Evolutionary conservation across 2,888 invertebrate genomes (phyloP), one percentile per base, ranked within the genome.

Genomic region (Sphaeridia pumilis): DNA sequence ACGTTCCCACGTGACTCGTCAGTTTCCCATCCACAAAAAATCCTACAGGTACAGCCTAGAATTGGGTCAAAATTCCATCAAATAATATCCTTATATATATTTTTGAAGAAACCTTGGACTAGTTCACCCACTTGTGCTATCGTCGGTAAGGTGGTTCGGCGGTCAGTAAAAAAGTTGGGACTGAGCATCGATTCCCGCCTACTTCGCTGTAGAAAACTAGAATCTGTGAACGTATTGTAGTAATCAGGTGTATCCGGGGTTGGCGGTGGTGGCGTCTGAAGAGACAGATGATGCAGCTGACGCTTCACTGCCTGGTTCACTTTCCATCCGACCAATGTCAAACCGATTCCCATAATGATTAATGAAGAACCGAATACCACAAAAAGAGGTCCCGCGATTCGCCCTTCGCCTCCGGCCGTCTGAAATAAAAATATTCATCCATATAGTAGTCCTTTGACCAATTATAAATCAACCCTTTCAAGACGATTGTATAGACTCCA

Each of bases 81-180:
- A n/a, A n/a, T n/a, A n/a, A n/a, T n/a, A n/a, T n/a, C n/a, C n/a
- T n/a, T n/a, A n/a, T n/a, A n/a, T n/a, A n/a, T n/a, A n/a, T n/a
- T n/a, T n/a, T n/a, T n/a, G n/a, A n/a, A n/a, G n/a, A n/a, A n/a
- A n/a, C n/a, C n/a, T n/a, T n/a, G n/a, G n/a, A n/a, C n/a, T n/a
- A n/a, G n/a, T n/a, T n/a, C n/a, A n/a, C n/a, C n/a, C n/a, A 38
- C 63, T 58, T 63, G 63, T 45, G 63, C 57, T 49, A 63, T 63
- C 3, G 63, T 63, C 1, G 61, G 54, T 21, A 63, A 45, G n/a
- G 63, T 61, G 26, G 54, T 57, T 35, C 61, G 49, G 41, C 61
- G 41, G 31, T 56, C 58, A 4, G 42, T 25, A 48, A 52, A 54
- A 42, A 54, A 58, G 46, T 42, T 46, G 3, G 58, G 41, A 34